Base-by-base conservation (phyloP, 30 jellyfish, hydroid and myxozoan species). In the Morbakka virulenta region DNA sequence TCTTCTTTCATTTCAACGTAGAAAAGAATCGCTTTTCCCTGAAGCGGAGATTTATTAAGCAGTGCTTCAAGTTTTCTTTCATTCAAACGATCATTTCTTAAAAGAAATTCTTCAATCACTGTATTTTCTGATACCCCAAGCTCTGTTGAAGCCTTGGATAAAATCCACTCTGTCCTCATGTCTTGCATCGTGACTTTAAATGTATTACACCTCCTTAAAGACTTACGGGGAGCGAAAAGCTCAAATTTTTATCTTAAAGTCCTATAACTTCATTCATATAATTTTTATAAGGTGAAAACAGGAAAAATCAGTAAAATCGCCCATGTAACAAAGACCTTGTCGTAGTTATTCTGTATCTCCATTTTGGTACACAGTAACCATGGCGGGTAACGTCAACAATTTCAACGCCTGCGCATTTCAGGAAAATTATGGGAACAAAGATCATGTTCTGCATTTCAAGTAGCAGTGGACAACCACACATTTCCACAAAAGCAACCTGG, bases 81-180 rank as follows among this genome's bases (percentile, higher is more conserved):
- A 27, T 82, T 89, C 53, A 63, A 32, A 21, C 89, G 94, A 50
- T 89, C 93, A 20, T 89, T 78, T 64, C 89, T 69, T 0, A 85
- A 57, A 11, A 89, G 72, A 52, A 89, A 89, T 52, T 78, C 86
- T 36, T 82, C 95, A 69, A 89, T 82, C 32, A 83, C 53, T 1
- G 84, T 34, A 41, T 76, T 64, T 14, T 51, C 23, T 57, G 76
- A 14, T 24, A 67, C 50, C 12, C 65, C 69, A 21, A 76, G 67
- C 14, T 94, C 93, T 20, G 52, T 69, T 35, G 83, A 86, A 1
- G 83, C 52, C 81, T 84, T 82, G 9, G 50, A 74, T 48, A 67
- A 67, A 23, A 89, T 89, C 97, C 97, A 89, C 49, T 76, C 93
- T 21, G 83, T 89, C 28, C 97, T 52, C 73, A 81, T 88, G 80